These are phyloP conservation scores for Gephyroberyx darwinii DNA, from an alignment of 2,797 vertebrate genomes.

Conservation along the genomic window DNA sequence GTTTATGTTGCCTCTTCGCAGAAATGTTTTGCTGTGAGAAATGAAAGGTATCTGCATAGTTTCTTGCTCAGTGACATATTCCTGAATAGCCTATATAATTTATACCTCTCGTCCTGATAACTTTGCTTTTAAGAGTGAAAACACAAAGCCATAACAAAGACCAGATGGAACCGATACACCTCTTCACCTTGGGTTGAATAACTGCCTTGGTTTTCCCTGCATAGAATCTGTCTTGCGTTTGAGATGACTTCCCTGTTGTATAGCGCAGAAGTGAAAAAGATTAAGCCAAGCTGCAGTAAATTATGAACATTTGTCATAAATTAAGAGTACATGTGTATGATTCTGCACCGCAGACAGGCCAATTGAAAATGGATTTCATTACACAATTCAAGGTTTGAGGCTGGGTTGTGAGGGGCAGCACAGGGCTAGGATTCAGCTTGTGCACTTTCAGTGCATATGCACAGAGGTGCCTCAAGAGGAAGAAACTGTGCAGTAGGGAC, in stretches of 20 bases:
- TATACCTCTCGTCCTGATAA: slow-evolving; percentile 67
- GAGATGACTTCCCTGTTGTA: slow-evolving; percentile 55
- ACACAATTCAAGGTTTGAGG: slow-evolving; percentile 47
- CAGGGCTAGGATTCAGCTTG: slow-evolving; percentile 46
- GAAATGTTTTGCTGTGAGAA: slow-evolving; percentile 27
- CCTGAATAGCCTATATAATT: slow-evolving; percentile 65
- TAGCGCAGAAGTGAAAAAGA: slow-evolving; percentile 64
- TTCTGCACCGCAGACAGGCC: slow-evolving; percentile 46
- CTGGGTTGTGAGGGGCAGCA: slow-evolving; percentile 50
- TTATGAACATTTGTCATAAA: slow-evolving; percentile 75
- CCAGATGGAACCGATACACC: slow-evolving; percentile 73
- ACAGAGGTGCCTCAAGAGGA: slow-evolving; percentile 73
- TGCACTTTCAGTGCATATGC: slow-evolving; percentile 66
- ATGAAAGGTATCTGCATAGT: slow-evolving; percentile 31
- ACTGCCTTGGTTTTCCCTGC: slow-evolving; percentile 54
- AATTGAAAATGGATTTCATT: slow-evolving; percentile 68
- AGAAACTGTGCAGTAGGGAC: slow-evolving; percentile 76
- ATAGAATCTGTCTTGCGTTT: slow-evolving; percentile 52
- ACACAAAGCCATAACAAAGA: slow-evolving; percentile 68
- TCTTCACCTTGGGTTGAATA: slow-evolving; percentile 48
- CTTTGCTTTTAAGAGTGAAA: slow-evolving; percentile 66
- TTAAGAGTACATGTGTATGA: slow-evolving; percentile 61
- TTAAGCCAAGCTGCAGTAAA: slow-evolving; percentile 68
- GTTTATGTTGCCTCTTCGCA: slow-evolving; percentile 19
- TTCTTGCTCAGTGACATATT: slow-evolving; percentile 50